phyloP scores from a whole-genome alignment of 2,888 invertebrate genomes.

The Phyllotreta cruciferae region DNA sequence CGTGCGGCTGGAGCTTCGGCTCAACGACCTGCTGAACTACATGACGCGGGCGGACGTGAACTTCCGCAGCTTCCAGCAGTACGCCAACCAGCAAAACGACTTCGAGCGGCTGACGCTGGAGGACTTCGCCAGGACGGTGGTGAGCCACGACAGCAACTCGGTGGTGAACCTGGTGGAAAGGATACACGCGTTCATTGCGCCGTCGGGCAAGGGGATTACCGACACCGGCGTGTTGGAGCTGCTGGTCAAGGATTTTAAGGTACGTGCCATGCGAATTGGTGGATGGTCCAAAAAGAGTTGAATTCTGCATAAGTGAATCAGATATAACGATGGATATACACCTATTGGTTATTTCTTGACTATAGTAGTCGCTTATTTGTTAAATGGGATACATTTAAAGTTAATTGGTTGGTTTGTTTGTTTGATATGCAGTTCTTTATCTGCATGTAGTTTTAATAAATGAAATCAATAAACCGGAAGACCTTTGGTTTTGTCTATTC shows the following conservation, averaged over 20 bases:
- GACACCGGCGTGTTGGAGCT: constrained; percentile 49
- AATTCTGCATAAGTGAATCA: too few relatives aligned
- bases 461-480: too few relatives aligned
- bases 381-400: too few relatives aligned
- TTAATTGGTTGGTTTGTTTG: too few relatives aligned
- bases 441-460: too few relatives aligned
- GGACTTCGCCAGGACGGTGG: constrained; percentile 74
- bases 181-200: constrained; percentile 69
- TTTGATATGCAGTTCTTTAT: too few relatives aligned
- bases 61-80: constrained; percentile 67
- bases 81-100: constrained; percentile 57
- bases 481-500: too few relatives aligned
- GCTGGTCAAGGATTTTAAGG: constrained; percentile 47
- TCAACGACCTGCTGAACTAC: constrained; percentile 70
- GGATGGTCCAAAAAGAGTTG: too few relatives aligned
- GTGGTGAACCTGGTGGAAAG: constrained; percentile 71
- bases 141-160: constrained; percentile 71
- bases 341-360: too few relatives aligned
- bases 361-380: too few relatives aligned
- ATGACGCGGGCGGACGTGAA: constrained; percentile 67
- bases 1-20: constrained; percentile 65
- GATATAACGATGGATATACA: too few relatives aligned
- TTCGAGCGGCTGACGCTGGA: constrained; percentile 72
- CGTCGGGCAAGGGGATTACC: constrained; percentile 61
- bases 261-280: constrained; percentile 37